Evolutionary conservation across 2,113 vertebrate species (phyloP), one percentile per base, ranked within the genome.

Genomic region (Cryptoleucopteryx plumbea): DNA sequence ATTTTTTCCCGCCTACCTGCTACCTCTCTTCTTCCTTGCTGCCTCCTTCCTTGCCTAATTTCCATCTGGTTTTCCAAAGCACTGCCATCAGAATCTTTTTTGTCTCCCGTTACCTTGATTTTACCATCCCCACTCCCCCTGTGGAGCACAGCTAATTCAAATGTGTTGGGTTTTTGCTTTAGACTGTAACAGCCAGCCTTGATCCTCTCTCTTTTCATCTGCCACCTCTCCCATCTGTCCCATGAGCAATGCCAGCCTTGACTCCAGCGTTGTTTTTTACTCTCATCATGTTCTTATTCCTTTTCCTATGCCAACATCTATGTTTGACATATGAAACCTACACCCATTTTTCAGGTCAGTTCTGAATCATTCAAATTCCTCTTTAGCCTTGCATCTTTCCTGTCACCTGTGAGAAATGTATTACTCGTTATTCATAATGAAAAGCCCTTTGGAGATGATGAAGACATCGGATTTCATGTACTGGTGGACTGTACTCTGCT

Each of bases 181-280:
- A 80, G 70, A 91, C 61, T 40, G 23, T 52, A 91, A 42, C 45
- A 84, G 65, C 19, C 61, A 82, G 81, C 70, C 91, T 89, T 48
- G 86, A 84, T 82, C 83, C 45, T 89, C 63, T 50, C 43, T 65
- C 52, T 91, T 96, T 92, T 79, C 47, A 85, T 91, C 83, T 85
- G 77, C 38, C 53, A 89, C 73, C 58, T 89, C 55, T 53, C 34
- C 97, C 95, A 96, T 96, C 93, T 96, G 93, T 84, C 97, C 53
- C 81, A 72, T 1, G 3, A 73, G 62, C 78, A 75, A 50, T 72
- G 84, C 86, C 91, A 97, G 70, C 86, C 93, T 93, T 92, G 83
- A 93, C 89, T 95, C 53, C 47, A 32, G 55, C 6, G 7, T 25
- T 70, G 29, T 6, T 90, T 93, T 91, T 77, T 29, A 75, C 79